Evolutionary conservation across 2,113 vertebrate genomes (phyloP), one percentile per base, ranked within the genome.

Genomic region (Myotis brandtii): DNA sequence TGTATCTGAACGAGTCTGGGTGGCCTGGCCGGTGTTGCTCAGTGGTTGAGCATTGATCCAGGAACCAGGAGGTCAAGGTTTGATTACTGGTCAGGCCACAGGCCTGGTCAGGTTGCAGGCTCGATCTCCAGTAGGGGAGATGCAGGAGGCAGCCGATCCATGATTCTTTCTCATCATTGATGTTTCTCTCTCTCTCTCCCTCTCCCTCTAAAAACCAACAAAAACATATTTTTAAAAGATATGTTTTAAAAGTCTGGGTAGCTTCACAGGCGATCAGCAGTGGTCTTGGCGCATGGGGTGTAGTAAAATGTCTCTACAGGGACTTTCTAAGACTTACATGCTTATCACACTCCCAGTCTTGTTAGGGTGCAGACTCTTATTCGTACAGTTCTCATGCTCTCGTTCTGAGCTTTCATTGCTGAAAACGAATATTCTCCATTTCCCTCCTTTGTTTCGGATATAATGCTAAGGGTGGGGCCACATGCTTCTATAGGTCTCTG

Each of bases 231-330:
- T 62, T 62, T 11, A 62, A 62, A 62, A 62, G 23, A 62, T 62
- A 27, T 40, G 40, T 40, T 40, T 40, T 40, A 79, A 43, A 23
- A 84, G 80, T 40, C 40, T 30, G 37, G 17, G 2, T 70, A 12
- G 40, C 48, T 64, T 48, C 23, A 18, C 69, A 50, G 76, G 70
- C 0, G 0, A 16, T 54, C 30, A 23, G 23, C 37, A 37, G 48
- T 13, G 25, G 20, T n/a, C 32, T 64, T 0, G 2, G 20, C 17
- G 69, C 34, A 10, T 0, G 1, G 6, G 7, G 2, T 9, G 0
- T 14, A 25, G 56, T 17, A 2, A 67, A 8, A 32, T 6, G 2
- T 40, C n/a, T 83, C 72, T 46, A 1, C 0, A 7, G 48, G 18
- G 4, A 11, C 3, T 50, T 34, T 16, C 67, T 59, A 37, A 17